A percentile compares a stretch with the other conserved stretches of the same genome.
Conservation (phyloP, 2,797 vertebrate genomes). For the Betta splendens region DNA sequence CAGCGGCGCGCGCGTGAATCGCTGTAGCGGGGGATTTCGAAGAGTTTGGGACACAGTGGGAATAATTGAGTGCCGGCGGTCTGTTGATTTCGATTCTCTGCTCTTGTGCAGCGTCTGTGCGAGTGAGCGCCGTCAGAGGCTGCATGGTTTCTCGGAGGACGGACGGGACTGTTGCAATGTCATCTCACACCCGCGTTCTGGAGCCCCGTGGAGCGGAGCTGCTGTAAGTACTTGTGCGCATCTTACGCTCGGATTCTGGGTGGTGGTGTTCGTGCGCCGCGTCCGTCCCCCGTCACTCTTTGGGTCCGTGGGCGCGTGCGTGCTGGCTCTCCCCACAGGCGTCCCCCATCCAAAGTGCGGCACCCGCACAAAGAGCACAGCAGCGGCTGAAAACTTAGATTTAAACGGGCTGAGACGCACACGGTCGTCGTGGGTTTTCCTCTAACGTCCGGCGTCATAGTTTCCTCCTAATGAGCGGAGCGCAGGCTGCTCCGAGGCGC, state of each 20-base stretch:
- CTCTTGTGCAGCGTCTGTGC: conserved; percentile 57
- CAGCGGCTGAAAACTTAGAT: conserved; percentile 25
- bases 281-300: background rate
- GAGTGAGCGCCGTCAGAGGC: conserved; percentile 58
- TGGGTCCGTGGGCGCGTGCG: conserved; percentile 23
- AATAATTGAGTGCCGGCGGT: conserved; percentile 68
- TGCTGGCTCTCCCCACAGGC: conserved; percentile 57
- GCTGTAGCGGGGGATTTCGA: conserved; percentile 68
- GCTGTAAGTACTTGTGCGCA: conserved; percentile 88
- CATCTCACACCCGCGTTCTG: conserved; percentile 85
- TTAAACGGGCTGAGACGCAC: background rate
- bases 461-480: conserved; percentile 48
- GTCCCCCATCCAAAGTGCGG: conserved; percentile 71
- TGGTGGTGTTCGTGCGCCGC: conserved; percentile 16
- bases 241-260: conserved; percentile 13
- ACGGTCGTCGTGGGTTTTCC: too few species aligned
- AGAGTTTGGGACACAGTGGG: conserved; percentile 68
- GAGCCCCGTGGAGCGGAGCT: conserved; percentile 92
- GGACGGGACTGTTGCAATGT: conserved; percentile 88
- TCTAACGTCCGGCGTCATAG: conserved; percentile 18
- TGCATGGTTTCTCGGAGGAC: conserved; percentile 77
- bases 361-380: conserved; percentile 41
- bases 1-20: conserved; percentile 74
- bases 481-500: conserved; percentile 49
- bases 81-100: conserved; percentile 38